Base-by-base conservation (phyloP, 2,888 invertebrate genomes). In the Augochlorella aurata region DNA sequence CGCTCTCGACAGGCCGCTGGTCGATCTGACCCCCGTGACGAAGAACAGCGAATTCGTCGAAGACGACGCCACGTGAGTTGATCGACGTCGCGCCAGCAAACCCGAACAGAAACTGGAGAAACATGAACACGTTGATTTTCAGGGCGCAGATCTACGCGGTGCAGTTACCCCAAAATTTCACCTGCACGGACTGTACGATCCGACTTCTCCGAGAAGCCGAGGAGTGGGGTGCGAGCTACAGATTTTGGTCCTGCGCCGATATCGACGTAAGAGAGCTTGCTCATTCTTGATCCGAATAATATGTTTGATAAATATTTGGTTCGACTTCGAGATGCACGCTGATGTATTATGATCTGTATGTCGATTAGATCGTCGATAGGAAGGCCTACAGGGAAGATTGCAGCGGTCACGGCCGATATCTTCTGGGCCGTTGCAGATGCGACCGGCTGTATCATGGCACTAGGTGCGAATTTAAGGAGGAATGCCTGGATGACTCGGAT, bases 191-290 rank as follows among this genome's bases (percentile, higher is more conserved):
- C 94, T 99, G 99, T 93, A 98, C 98, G 0, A 94, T 99, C 58
- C 96, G 99, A 81, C 95, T 99, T 87, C 95, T 98, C 74, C 95
- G 99, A 0, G 97, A 99, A 94, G 99, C 99, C 0, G 95, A 96
- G 44, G 99, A 99, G 94, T 99, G 98, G 98, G 96, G 96, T 0
- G 94, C 95, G 76, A 95, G 95, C 89, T 99, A 98, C 94, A 94
- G 97, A 84, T 99, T 99, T 95, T 98, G 98, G 98, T 98, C 98
- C 0, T 99, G 99, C 92, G 97, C 98, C 3, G 99, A 99, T 94
- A 97, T 99, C 75, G 98, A 98, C 91, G 97, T 99, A 81, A 93
- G 92, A 16, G 5, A 24, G 14, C 24, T 24, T 24, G 58, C 5
- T 5, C 14, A 58, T 58, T 2, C 14, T 2, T 0, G 14, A 29